Evolutionary conservation across 64 coral and sea anemone genomes (phyloP).

Genomic region (Hydrozoanthus tunicans): DNA sequence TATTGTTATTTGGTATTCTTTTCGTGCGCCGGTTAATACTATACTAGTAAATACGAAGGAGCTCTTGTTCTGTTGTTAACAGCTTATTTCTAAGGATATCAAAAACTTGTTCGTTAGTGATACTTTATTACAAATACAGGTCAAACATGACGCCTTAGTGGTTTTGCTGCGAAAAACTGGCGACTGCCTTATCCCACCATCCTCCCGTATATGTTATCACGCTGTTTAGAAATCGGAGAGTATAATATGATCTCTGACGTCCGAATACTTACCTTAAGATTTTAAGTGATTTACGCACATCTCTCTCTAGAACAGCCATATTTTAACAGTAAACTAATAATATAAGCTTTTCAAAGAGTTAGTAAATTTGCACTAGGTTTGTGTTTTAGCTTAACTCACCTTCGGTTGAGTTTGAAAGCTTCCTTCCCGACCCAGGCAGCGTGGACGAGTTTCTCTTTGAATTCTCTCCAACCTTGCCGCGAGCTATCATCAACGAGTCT

Average conservation of each 20-base stretch:
- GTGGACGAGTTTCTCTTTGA: conserved; percentile 36
- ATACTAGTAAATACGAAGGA: no score
- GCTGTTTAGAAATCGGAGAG: no score
- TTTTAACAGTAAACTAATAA: neutral
- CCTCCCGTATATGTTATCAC: no score
- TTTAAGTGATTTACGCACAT: neutral
- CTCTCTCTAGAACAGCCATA: neutral
- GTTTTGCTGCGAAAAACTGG: no score
- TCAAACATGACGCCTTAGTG: no score
- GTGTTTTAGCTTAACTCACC: neutral
- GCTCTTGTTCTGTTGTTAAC: no score
- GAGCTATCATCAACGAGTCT: conserved; percentile 40
- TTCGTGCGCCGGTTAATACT: no score
- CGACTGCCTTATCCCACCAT: no score
- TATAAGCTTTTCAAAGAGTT: neutral
- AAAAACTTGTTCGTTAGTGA: no score
- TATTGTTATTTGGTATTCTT: no score
- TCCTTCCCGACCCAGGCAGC: conserved; percentile 12
- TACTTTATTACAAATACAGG: no score
- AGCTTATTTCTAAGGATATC: no score
- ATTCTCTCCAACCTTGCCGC: conserved; percentile 14
- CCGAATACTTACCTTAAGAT: neutral
- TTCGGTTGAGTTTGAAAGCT: conserved; percentile 26
- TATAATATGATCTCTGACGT: neutral
- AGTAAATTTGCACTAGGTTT: neutral